Base-by-base conservation (phyloP, 2,888 invertebrate species). In the Aphidius colemani region DNA sequence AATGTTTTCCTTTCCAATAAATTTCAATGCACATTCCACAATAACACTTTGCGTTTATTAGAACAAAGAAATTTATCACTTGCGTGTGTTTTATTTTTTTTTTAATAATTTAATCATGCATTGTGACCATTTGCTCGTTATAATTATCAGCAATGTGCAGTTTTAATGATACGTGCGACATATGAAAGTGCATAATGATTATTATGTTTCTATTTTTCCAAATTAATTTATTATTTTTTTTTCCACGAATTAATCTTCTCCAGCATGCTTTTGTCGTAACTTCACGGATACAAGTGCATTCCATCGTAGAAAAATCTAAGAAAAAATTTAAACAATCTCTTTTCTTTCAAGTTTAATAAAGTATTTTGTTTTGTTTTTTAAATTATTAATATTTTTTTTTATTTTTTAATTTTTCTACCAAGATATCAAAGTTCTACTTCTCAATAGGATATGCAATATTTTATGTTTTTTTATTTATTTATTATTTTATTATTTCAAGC, bases 401-500 rank as follows among this genome's bases (percentile, higher is more conserved):
- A 44, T 46, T 65, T 41, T 57, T 60, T 18, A 18, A 18, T 39
- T 61, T 44, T 18, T 53, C 58, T 61, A 50, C 30, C 48, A 69
- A 71, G 56, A 69, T 71, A 71, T 69, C 70, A 73, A 72, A 72
- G 67, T 72, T 67, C 72, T 73, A 74, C 73, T 67, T 72, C 70
- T 72, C 67, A 71, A 72, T 72, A 74, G 72, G 72, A 75, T 77
- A 75, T 75, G 76, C 75, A 72, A 72, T 74, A 71, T 66, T 68
- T 70, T 74, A 57, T 58, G 45, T 58, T 57, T 65, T 58, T 65
- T 48, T 58, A 56, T 56, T 45, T 7, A 59, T 61, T 63, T 61
- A 61, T 72, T 70, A 18, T 18, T 18, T 18, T 18, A 18, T 18
- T 69, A 67, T 74, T 69, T 70, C 71, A 76, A 75, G 75, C 74